Percentiles rank a stretch among this genome's conserved stretches.
These are phyloP conservation scores for Danaus melanippus DNA, from an alignment of 1,140 invertebrate genomes.

Conservation along the genomic window DNA sequence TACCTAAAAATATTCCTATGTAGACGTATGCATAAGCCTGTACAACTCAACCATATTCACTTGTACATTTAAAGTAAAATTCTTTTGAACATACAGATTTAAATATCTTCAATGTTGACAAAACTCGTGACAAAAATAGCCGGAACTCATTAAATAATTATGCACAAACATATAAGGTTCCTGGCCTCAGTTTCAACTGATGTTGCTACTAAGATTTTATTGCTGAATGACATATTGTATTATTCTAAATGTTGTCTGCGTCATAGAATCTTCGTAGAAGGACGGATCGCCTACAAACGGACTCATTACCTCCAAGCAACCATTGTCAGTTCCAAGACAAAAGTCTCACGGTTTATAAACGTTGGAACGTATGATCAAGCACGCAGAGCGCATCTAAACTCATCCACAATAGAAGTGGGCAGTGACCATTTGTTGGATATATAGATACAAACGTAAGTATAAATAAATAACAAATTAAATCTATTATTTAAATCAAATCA, in stretches of 20 bases:
- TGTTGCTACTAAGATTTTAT: slow-evolving; percentile 10
- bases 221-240: slow-evolving; percentile 42
- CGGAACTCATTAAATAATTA: slow-evolving; percentile 9
- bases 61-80: too few relatives aligned
- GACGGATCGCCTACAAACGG: slow-evolving; percentile 59
- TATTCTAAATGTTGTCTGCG: slow-evolving; percentile 40
- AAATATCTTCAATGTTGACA: too few relatives aligned
- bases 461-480: too few relatives aligned
- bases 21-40: too few relatives aligned
- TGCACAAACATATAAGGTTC: slow-evolving; percentile 9
- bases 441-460: too few relatives aligned
- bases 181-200: slow-evolving; percentile 17
- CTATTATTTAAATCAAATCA: too few relatives aligned
- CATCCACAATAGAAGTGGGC: slow-evolving; percentile 31
- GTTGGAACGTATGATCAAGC: slow-evolving; percentile 39
- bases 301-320: slow-evolving; percentile 62
- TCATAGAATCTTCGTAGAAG: slow-evolving; percentile 56
- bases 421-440: slow-evolving; percentile 11
- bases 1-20: too few relatives aligned
- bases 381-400: slow-evolving; percentile 57
- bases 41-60: too few relatives aligned
- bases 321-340: slow-evolving; percentile 64
- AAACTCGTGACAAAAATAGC: background rate
- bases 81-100: too few relatives aligned
- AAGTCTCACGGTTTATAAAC: slow-evolving; percentile 68